These are phyloP conservation scores for Temnothorax curvispinosus DNA, from an alignment of 1,140 invertebrate genomes.

Conservation along the genomic window DNA sequence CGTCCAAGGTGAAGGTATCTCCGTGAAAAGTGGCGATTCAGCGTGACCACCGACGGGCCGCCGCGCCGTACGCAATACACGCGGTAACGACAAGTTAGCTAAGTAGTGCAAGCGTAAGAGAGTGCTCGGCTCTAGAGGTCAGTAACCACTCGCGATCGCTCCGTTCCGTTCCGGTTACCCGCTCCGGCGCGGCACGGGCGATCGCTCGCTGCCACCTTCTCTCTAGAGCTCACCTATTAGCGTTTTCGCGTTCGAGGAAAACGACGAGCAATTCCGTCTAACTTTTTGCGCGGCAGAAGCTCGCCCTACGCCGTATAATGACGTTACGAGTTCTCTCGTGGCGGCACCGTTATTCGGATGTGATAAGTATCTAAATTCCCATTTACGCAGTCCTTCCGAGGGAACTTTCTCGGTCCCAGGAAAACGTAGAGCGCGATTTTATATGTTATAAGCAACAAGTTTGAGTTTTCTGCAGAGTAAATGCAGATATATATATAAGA, in stretches of 20 bases:
- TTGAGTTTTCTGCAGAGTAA: not conserved
- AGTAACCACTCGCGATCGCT: slow-evolving; percentile 83
- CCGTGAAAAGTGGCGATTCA: slow-evolving; percentile 72
- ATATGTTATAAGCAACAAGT: not conserved
- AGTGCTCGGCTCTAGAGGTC: slow-evolving; percentile 83
- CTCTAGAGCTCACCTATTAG: slow-evolving; percentile 32
- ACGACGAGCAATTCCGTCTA: slow-evolving; percentile 1
- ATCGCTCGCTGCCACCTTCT: slow-evolving; percentile 65
- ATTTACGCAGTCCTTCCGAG: slow-evolving; percentile 26
- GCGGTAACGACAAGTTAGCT: slow-evolving; percentile 80
- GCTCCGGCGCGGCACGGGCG: slow-evolving; percentile 64
- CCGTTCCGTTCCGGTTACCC: slow-evolving; percentile 85
- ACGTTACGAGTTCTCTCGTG: slow-evolving; percentile 34
- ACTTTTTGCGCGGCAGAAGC: not conserved
- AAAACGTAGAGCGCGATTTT: not conserved
- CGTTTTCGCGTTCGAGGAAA: slow-evolving; percentile 35
- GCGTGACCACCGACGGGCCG: slow-evolving; percentile 43
- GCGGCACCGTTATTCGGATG: slow-evolving; percentile 43
- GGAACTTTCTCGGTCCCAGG: not conserved
- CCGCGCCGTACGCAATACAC: slow-evolving; percentile 48
- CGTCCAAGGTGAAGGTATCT: slow-evolving; percentile 81
- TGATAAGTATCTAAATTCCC: slow-evolving; percentile 40
- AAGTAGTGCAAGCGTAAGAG: slow-evolving; percentile 86
- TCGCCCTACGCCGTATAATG: slow-evolving; percentile 15
- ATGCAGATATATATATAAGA: not conserved